phyloP scores from a whole-genome alignment of 2,113 vertebrate genomes.

The Anoura caudifer region DNA sequence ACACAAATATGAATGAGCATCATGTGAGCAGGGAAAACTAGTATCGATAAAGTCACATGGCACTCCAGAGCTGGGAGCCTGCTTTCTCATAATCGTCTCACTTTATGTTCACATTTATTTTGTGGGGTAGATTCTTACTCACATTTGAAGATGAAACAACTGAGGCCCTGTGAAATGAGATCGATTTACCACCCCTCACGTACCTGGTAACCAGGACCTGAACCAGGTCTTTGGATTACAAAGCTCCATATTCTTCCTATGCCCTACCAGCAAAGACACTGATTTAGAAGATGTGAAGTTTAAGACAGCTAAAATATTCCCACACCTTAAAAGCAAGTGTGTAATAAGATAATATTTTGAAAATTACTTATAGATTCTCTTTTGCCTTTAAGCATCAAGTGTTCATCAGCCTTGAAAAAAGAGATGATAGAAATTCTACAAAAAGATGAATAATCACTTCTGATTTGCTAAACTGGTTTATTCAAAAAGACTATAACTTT shows the following conservation, averaged over 20 bases:
- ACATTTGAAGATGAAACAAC: not conserved
- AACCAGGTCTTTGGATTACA: not conserved
- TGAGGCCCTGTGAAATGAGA: not conserved
- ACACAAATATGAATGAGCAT: not conserved
- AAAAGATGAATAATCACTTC: not conserved
- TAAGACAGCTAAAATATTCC: not conserved
- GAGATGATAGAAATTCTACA: not conserved
- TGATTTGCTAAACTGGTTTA: not conserved
- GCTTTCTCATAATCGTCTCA: not conserved
- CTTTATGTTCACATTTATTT: not conserved
- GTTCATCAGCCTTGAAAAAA: not conserved
- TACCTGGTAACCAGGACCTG: not conserved
- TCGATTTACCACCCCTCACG: not conserved
- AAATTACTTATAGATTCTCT: not conserved
- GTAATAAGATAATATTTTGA: not conserved
- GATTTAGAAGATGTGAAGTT: not conserved
- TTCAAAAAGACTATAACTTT: not conserved
- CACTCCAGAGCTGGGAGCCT: not conserved
- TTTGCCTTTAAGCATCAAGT: not conserved
- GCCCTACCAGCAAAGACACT: not conserved
- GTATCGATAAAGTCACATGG: not conserved
- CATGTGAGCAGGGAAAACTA: not conserved
- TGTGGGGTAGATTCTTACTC: not conserved
- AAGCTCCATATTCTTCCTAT: not conserved
- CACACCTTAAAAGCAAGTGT: not conserved